These are phyloP conservation scores for Halichoerus grypus DNA, from an alignment of 2,113 vertebrate species.

Conservation along the genomic window DNA sequence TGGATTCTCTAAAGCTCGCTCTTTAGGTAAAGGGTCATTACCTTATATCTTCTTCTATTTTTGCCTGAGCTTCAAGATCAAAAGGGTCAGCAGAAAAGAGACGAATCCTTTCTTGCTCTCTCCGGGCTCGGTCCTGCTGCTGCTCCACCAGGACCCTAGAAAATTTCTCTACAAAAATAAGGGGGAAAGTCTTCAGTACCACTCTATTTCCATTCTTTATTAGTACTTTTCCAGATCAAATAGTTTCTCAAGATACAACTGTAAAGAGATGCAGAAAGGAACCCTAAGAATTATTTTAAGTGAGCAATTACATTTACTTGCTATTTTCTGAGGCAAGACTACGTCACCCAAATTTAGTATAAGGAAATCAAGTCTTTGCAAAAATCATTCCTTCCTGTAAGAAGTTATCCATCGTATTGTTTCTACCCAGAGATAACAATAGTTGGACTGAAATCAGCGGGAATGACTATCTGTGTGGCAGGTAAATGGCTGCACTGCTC, in stretches of 20 bases:
- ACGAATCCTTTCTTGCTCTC: slow-evolving; percentile 97
- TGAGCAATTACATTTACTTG: neutral
- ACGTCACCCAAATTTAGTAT: neutral
- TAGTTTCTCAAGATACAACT: slow-evolving; percentile 21
- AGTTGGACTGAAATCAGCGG: neutral
- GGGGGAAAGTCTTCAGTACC: slow-evolving; percentile 10
- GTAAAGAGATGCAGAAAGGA: neutral
- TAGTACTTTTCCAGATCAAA: slow-evolving; percentile 7
- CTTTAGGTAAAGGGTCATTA: slow-evolving; percentile 75
- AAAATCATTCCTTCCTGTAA: neutral
- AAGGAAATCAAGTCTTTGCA: neutral
- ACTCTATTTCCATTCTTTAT: neutral
- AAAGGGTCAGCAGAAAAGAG: slow-evolving; percentile 98
- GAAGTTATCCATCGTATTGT: neutral
- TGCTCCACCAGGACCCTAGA: slow-evolving; percentile 96
- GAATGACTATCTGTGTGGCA: neutral
- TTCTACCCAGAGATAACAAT: neutral
- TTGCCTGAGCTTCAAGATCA: slow-evolving; percentile 99
- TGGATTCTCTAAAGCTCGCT: neutral
- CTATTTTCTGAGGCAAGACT: neutral
- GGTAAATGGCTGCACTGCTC: neutral
- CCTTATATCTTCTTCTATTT: slow-evolving; percentile 99
- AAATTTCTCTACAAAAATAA: slow-evolving; percentile 92
- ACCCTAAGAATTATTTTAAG: neutral
- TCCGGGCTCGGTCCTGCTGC: slow-evolving; percentile 95